Conservation (phyloP, 2,888 invertebrate genomes). For the Ceratothoa steindachneri region DNA sequence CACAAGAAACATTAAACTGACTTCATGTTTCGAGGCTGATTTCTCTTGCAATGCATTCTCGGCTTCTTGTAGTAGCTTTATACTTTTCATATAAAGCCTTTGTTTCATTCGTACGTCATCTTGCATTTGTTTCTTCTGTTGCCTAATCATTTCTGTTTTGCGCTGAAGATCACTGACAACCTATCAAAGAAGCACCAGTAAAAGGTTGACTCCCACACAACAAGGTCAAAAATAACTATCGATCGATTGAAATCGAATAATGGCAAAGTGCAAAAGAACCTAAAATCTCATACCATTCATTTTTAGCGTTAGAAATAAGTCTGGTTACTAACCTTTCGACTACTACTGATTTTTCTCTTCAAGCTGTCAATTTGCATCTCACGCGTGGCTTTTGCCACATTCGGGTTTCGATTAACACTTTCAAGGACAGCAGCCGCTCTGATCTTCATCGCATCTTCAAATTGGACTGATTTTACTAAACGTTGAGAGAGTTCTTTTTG, state of each 20-base stretch:
- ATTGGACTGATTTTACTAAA: slow-evolving; percentile 26
- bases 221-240: no score
- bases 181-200: no score
- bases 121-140: slow-evolving; percentile 14
- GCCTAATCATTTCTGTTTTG: slow-evolving; percentile 10
- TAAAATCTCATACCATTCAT: no score
- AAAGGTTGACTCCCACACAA: no score
- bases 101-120: slow-evolving; percentile 30
- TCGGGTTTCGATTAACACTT: slow-evolving; percentile 25
- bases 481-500: slow-evolving; percentile 33
- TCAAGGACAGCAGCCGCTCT: slow-evolving; percentile 25
- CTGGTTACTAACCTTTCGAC: slow-evolving; percentile 25
- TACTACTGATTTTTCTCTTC: slow-evolving; percentile 23
- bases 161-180: slow-evolving; percentile 18
- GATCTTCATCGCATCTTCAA: slow-evolving; percentile 26
- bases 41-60: slow-evolving; percentile 28
- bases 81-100: slow-evolving; percentile 24
- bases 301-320: no score
- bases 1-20: background rate
- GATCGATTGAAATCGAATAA: no score
- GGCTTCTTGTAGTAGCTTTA: slow-evolving; percentile 29
- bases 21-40: slow-evolving; percentile 32
- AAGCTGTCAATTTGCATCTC: slow-evolving; percentile 38
- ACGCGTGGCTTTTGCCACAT: slow-evolving; percentile 28
- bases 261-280: no score